phyloP scores from a whole-genome alignment of 2,888 invertebrate genomes.

The Zeuzera pyrina region DNA sequence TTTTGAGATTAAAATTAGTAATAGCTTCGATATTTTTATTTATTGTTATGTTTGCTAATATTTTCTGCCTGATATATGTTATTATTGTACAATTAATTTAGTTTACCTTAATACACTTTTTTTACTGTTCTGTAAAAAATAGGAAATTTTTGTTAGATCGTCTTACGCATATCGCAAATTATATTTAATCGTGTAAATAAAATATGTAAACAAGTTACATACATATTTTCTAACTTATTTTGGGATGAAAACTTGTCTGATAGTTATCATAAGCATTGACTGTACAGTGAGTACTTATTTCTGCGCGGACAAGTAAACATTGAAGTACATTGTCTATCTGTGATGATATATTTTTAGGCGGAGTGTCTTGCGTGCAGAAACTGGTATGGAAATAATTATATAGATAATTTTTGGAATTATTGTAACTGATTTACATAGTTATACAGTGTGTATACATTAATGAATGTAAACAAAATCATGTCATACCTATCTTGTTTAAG shows the following conservation, averaged over 20 bases:
- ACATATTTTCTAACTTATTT: constrained; percentile 46
- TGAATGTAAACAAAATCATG: constrained; percentile 43
- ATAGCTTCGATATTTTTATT: constrained; percentile 29
- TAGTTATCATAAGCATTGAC: constrained; percentile 31
- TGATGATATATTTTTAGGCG: constrained; percentile 62
- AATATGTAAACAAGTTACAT: constrained; percentile 33
- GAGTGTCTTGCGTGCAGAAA: constrained; percentile 40
- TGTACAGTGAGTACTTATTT: constrained; percentile 23
- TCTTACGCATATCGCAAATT: constrained; percentile 53
- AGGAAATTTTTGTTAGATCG: constrained; percentile 53
- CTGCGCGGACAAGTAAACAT: constrained; percentile 37
- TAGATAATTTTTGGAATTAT: constrained; percentile 30
- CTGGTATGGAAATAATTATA: constrained; percentile 37
- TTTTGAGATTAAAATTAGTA: constrained; percentile 55
- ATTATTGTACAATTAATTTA: constrained; percentile 47
- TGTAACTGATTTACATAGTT: constrained; percentile 35
- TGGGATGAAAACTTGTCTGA: constrained; percentile 27
- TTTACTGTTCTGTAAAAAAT: constrained; percentile 45
- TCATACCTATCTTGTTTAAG: constrained; percentile 42
- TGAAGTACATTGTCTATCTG: constrained; percentile 67
- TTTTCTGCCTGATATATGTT: constrained; percentile 44
- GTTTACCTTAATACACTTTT: no score
- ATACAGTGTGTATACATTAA: constrained; percentile 40
- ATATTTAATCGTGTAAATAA: constrained; percentile 49
- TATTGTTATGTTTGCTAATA: constrained; percentile 65